A percentile compares a stretch with the other conserved stretches of the same genome.
Evolutionary conservation across 2,113 vertebrate genomes (phyloP).

Genomic region (Sigmodon hispidus): DNA sequence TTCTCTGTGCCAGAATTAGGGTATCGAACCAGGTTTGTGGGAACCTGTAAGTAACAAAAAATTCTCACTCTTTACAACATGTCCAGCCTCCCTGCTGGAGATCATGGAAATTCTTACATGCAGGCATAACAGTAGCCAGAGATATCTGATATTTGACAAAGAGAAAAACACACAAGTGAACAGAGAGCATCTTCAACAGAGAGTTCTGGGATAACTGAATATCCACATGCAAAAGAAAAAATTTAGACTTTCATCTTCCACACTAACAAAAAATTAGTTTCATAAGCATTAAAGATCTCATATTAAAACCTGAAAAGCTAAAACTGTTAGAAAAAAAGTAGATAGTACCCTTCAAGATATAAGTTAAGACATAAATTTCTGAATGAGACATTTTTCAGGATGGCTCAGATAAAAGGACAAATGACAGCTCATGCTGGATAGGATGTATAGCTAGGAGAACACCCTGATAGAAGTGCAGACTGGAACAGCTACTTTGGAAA

Average conservation of each 20-base stretch:
- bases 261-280: not conserved
- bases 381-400: not conserved
- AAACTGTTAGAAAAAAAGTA: not conserved
- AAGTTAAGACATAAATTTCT: no score
- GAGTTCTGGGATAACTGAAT: no score
- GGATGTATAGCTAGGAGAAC: not conserved
- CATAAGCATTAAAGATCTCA: not conserved
- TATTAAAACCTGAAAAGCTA: not conserved
- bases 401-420: not conserved
- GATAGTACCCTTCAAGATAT: not conserved
- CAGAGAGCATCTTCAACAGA: not conserved
- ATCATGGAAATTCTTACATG: no score
- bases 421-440: not conserved
- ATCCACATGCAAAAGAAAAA: not conserved
- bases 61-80: no score
- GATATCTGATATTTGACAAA: not conserved
- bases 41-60: no score
- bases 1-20: no score
- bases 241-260: not conserved
- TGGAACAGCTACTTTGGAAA: not conserved
- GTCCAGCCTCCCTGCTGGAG: no score
- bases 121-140: no score
- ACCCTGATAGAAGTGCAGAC: not conserved
- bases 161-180: not conserved
- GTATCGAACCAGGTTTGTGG: no score